Conservation (phyloP, 1,140 invertebrate genomes). For the Megathymus violae region DNA sequence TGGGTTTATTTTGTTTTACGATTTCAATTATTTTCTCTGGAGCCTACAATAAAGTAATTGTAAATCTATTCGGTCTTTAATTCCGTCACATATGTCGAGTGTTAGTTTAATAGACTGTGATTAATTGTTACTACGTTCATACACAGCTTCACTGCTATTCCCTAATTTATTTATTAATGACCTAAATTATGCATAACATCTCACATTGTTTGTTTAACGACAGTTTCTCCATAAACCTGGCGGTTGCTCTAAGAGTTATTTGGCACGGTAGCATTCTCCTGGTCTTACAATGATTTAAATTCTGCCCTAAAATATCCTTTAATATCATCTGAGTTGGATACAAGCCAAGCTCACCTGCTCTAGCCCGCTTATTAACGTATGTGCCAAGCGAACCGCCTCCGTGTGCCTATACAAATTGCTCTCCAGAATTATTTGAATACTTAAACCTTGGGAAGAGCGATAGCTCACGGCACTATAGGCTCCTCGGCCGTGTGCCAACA, state of each 20-base stretch:
- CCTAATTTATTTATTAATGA: constrained; percentile 6
- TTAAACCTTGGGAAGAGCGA: constrained; percentile 31
- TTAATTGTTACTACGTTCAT: too few relatives aligned
- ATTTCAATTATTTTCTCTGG: too few relatives aligned
- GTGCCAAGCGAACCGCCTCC: constrained; percentile 32
- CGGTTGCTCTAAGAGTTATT: constrained; percentile 24
- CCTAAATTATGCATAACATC: not conserved
- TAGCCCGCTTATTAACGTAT: constrained; percentile 53
- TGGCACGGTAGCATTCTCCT: constrained; percentile 10
- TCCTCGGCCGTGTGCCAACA: constrained; percentile 26
- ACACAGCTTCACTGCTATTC: too few relatives aligned
- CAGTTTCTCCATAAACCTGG: constrained; percentile 1
- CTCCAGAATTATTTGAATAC: constrained; percentile 32
- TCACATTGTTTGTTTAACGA: constrained; percentile 1
- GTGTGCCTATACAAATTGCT: constrained; percentile 32
- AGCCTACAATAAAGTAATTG: too few relatives aligned
- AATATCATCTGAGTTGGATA: constrained; percentile 50
- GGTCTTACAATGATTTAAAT: constrained; percentile 48
- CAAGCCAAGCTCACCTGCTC: constrained; percentile 49
- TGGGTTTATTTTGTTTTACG: too few relatives aligned
- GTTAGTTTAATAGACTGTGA: too few relatives aligned
- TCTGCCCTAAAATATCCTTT: constrained; percentile 52
- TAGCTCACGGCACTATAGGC: constrained; percentile 25
- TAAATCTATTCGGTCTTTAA: too few relatives aligned
- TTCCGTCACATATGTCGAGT: too few relatives aligned